Conservation (phyloP, 2,888 invertebrate species). For the Tenthredo notha region DNA sequence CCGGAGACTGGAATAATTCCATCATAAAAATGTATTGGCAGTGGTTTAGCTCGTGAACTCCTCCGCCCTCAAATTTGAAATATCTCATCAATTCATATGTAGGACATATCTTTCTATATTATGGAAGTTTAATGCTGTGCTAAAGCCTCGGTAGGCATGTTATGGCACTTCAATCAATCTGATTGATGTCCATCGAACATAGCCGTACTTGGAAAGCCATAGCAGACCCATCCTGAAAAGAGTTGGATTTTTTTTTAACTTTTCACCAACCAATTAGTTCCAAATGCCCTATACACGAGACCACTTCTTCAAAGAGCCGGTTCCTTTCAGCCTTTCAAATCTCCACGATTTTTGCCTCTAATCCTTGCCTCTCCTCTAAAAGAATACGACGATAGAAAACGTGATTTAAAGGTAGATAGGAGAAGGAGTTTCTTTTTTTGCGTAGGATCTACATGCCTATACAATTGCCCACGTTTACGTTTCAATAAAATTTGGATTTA, state of each 20-base stretch:
- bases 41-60: conserved; percentile 7
- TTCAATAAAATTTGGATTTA: conserved; percentile 70
- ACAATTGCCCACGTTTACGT: conserved; percentile 23
- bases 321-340: conserved; percentile 1
- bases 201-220: neutral
- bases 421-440: neutral
- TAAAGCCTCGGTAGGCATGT: too few species aligned
- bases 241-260: conserved; percentile 8
- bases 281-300: neutral
- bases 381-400: conserved; percentile 11
- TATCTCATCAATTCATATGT: conserved; percentile 8
- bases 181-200: neutral
- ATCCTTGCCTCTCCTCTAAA: neutral
- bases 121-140: neutral
- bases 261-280: conserved; percentile 23
- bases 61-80: neutral
- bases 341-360: neutral
- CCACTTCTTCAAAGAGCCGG: conserved; percentile 11
- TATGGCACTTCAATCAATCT: neutral
- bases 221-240: conserved; percentile 26
- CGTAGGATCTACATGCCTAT: neutral
- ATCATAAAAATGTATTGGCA: conserved; percentile 21
- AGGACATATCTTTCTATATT: neutral
- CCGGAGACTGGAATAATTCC: conserved; percentile 16
- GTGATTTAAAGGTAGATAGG: neutral